Evolutionary conservation across 2,113 vertebrate species (phyloP).

Genomic region (Dendrocopos noguchii): DNA sequence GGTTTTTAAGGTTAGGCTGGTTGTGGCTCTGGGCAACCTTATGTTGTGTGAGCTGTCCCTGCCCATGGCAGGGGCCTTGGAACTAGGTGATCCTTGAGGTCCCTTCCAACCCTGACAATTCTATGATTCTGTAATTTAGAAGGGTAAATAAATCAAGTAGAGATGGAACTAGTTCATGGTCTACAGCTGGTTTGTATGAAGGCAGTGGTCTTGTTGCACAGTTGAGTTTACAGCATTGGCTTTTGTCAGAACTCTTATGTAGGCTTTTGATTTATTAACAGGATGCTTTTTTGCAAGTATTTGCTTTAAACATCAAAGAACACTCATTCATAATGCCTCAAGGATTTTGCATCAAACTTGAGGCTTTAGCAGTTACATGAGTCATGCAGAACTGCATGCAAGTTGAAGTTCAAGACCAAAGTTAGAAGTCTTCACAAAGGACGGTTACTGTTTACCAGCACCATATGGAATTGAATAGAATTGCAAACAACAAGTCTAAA

Average conservation of each 20-base stretch:
- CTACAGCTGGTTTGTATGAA: neutral
- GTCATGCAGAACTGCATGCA: neutral
- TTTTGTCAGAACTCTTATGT: neutral
- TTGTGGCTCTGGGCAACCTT: too few species aligned
- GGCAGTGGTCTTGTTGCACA: neutral
- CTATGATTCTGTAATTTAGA: neutral
- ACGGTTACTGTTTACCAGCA: neutral
- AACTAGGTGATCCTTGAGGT: too few species aligned
- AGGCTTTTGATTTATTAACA: neutral
- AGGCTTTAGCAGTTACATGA: neutral
- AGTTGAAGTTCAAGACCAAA: neutral
- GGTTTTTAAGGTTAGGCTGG: too few species aligned
- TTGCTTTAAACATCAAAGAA: neutral
- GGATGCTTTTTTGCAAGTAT: neutral
- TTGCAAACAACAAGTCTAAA: neutral
- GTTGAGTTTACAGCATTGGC: neutral
- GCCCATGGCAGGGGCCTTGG: too few species aligned
- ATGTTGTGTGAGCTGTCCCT: too few species aligned
- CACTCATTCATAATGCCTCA: rapidly evolving
- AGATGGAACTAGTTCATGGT: neutral
- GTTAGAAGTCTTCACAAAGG: neutral
- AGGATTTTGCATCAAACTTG: neutral
- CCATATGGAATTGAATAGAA: neutral
- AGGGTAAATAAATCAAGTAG: neutral
- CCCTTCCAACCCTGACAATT: too few species aligned